Evolutionary conservation across 2,888 invertebrate species (phyloP).

Genomic region (Megamerina dolium): DNA sequence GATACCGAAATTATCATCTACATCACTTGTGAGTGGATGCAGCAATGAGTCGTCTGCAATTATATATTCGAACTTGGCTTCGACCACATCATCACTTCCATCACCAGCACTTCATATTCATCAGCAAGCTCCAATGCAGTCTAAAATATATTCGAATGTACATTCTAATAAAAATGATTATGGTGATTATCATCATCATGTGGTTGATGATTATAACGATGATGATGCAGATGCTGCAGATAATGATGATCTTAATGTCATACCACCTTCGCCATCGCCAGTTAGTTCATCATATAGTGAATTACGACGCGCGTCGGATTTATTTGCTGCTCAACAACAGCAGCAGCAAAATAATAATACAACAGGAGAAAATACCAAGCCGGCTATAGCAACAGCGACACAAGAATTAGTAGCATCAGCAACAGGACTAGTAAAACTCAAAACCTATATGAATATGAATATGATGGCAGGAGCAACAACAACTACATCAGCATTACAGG

Average conservation of each 20-base stretch:
- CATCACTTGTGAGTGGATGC: not conserved
- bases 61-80: too few species aligned
- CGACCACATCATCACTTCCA: too few species aligned
- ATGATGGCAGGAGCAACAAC: slow-evolving; percentile 16
- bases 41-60: slow-evolving; percentile 3
- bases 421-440: too few species aligned
- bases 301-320: slow-evolving; percentile 70
- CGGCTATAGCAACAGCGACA: not conserved
- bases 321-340: slow-evolving; percentile 41
- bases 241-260: slow-evolving; percentile 59
- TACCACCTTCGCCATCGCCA: slow-evolving; percentile 79
- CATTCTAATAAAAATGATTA: too few species aligned
- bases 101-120: too few species aligned
- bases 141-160: too few species aligned
- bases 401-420: slow-evolving; percentile 19
- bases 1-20: not conserved
- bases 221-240: not conserved
- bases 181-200: too few species aligned
- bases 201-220: slow-evolving; percentile 12
- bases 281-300: slow-evolving; percentile 89
- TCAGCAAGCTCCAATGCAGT: too few species aligned
- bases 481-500: slow-evolving; percentile 48
- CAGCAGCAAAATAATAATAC: slow-evolving; percentile 1
- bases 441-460: slow-evolving; percentile 28
- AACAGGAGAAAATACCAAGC: not conserved